Evolutionary conservation across 2,113 vertebrate genomes (phyloP).

Genomic region (Sphaerodactylus townsendi): DNA sequence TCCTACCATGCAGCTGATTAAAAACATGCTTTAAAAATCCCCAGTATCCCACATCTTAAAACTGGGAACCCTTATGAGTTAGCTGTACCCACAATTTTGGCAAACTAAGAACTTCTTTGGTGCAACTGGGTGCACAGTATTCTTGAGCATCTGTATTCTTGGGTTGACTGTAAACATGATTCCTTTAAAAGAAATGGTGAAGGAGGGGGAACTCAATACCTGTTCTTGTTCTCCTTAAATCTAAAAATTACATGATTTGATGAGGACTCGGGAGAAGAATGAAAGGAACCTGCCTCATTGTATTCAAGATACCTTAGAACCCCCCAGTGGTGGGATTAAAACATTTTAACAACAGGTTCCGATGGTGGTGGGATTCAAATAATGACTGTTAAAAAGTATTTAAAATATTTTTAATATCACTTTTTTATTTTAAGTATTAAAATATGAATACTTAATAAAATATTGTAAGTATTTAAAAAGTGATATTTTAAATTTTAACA

Average conservation of each 20-base stretch:
- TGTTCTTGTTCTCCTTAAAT: background rate
- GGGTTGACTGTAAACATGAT: no score
- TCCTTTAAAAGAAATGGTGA: background rate
- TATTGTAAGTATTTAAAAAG: no score
- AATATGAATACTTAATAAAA: no score
- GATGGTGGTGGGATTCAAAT: no score
- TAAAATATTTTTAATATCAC: no score
- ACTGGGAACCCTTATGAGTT: background rate
- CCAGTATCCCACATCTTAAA: no score
- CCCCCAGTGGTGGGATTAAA: no score
- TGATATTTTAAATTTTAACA: no score
- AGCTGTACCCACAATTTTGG: background rate
- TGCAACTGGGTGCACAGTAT: background rate
- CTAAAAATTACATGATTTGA: background rate
- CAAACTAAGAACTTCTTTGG: background rate
- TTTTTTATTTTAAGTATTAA: no score
- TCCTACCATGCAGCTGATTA: background rate
- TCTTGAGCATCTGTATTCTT: background rate
- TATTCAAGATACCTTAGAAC: slow-evolving; percentile 37
- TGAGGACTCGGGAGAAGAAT: background rate
- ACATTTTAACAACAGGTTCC: no score
- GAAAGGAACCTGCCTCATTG: slow-evolving; percentile 30
- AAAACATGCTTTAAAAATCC: no score
- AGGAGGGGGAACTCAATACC: background rate
- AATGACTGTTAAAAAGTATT: no score